phyloP scores from a whole-genome alignment of 1,140 invertebrate species.

The Drosophila micromelanica region DNA sequence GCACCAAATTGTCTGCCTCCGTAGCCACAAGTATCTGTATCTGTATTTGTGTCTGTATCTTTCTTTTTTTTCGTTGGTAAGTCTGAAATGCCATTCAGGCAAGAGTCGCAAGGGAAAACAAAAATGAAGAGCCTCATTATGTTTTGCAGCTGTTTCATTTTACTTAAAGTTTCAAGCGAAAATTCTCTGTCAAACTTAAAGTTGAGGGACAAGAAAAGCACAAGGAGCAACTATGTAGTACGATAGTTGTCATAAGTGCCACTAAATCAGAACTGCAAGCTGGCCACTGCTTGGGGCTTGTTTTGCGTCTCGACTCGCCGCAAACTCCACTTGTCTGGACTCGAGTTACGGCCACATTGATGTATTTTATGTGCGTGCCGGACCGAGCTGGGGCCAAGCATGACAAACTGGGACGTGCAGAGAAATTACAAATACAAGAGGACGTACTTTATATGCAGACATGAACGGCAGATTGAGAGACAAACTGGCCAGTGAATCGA shows the following conservation, averaged over 20 bases:
- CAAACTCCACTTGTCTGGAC: slow-evolving; percentile 54
- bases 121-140: slow-evolving; percentile 59
- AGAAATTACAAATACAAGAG: slow-evolving; percentile 77
- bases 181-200: slow-evolving; percentile 34
- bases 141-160: slow-evolving; percentile 30
- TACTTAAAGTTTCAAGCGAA: slow-evolving; percentile 29
- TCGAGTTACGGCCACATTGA: slow-evolving; percentile 64
- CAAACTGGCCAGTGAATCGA: slow-evolving; percentile 57
- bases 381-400: slow-evolving; percentile 17
- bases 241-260: slow-evolving; percentile 61
- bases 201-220: slow-evolving; percentile 32
- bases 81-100: slow-evolving; percentile 14
- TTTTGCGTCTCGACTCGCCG: slow-evolving; percentile 32
- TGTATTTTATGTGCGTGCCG: slow-evolving; percentile 70
- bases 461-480: slow-evolving; percentile 72
- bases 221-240: slow-evolving; percentile 14
- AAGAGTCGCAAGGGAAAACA: slow-evolving; percentile 23
- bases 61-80: not conserved
- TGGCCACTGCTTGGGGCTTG: slow-evolving; percentile 31
- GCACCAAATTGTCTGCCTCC: slow-evolving; percentile 27
- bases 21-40: slow-evolving; percentile 13
- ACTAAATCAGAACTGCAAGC: slow-evolving; percentile 72
- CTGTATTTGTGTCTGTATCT: slow-evolving; percentile 38
- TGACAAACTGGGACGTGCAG: slow-evolving; percentile 72
- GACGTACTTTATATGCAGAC: slow-evolving; percentile 79